Evolutionary conservation across 1,140 invertebrate species (phyloP).

Genomic region (Steinernema khuongi): DNA sequence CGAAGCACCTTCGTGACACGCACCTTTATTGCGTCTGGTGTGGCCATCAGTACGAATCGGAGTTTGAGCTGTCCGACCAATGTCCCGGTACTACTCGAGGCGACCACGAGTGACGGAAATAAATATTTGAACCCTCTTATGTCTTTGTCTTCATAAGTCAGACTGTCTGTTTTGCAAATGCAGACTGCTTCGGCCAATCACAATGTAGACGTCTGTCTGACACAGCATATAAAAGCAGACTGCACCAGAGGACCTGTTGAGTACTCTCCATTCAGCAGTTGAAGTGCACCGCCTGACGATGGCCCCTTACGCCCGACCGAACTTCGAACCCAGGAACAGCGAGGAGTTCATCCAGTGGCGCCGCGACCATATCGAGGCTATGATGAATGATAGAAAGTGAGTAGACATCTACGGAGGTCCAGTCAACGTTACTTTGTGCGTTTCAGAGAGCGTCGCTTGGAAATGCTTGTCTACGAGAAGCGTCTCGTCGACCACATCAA

Average conservation of each 20-base stretch:
- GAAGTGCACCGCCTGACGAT: neutral
- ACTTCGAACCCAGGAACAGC: neutral
- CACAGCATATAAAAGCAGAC: neutral
- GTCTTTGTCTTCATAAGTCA: neutral
- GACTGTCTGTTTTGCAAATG: neutral
- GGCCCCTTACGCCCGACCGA: neutral
- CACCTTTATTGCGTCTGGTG: slow-evolving; percentile 76
- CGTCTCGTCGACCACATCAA: neutral
- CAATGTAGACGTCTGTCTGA: neutral
- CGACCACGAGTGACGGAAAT: neutral
- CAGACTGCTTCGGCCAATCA: neutral
- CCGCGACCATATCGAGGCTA: neutral
- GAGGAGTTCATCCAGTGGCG: slow-evolving; percentile 1
- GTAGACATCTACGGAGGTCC: neutral
- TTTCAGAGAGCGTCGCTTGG: neutral
- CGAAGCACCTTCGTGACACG: slow-evolving; percentile 67
- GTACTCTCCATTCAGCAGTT: neutral
- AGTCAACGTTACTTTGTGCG: neutral
- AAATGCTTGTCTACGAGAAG: neutral
- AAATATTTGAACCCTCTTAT: neutral
- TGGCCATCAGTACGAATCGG: slow-evolving; percentile 57
- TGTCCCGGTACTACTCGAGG: neutral
- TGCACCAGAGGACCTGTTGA: neutral
- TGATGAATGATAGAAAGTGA: neutral
- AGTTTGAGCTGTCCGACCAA: neutral